These are phyloP conservation scores for Ommatoiulus sabulosus DNA, from an alignment of 2,888 invertebrate genomes.

Conservation along the genomic window DNA sequence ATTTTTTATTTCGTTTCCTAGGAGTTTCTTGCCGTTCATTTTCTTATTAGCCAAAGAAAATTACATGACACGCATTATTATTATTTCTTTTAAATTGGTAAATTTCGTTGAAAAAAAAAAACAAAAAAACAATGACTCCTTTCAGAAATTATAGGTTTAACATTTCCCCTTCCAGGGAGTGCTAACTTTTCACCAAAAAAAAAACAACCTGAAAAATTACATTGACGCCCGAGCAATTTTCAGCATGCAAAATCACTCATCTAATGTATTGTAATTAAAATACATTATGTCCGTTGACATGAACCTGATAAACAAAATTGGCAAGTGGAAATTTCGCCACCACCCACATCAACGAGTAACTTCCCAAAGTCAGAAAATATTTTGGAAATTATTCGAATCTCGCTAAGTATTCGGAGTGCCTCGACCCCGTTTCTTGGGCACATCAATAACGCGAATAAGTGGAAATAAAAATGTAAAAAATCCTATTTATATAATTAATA, in stretches of 20 bases:
- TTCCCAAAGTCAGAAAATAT: not conserved
- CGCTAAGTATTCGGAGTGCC: not conserved
- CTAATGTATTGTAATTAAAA: conserved; percentile 39
- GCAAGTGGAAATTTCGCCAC: not conserved
- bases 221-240: conserved; percentile 45
- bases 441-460: not conserved
- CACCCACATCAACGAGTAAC: conserved; percentile 7
- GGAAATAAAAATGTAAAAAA: not conserved
- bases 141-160: conserved; percentile 48
- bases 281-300: conserved; percentile 23
- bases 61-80: conserved; percentile 44
- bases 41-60: conserved; percentile 26
- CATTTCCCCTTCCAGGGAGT: conserved; percentile 41
- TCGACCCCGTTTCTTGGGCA: not conserved
- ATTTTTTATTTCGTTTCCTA: not conserved
- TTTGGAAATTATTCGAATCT: not conserved
- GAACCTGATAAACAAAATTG: conserved; percentile 12
- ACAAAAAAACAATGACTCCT: conserved; percentile 16
- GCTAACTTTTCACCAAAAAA: conserved; percentile 17
- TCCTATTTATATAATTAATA: too few relatives aligned
- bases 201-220: conserved; percentile 25
- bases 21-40: conserved; percentile 24
- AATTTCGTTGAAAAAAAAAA: not conserved
- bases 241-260: conserved; percentile 48
- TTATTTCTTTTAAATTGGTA: conserved; percentile 37